phyloP scores from a whole-genome alignment of 2,888 invertebrate species.

The Acheta domesticus region DNA sequence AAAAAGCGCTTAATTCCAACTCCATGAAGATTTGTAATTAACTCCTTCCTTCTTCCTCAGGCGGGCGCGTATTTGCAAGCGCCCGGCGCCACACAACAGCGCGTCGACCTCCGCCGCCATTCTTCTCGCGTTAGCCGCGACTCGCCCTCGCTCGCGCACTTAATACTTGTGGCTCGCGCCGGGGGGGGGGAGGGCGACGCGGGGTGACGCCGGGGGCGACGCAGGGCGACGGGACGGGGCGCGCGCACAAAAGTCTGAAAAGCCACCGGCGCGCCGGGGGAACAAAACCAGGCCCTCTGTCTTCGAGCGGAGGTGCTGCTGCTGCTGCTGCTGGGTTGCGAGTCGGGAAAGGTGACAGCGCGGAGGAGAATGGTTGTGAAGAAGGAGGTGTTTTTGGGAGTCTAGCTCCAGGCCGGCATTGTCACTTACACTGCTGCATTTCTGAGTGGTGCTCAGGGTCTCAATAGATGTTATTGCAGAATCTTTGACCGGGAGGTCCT shows the following conservation, averaged over 20 bases:
- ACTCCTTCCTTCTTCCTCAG: slow-evolving; percentile 18
- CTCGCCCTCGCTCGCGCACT: not conserved
- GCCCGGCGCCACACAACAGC: not conserved
- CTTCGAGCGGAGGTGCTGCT: not conserved
- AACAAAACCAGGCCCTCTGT: not conserved
- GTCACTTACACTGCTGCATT: too few relatives aligned
- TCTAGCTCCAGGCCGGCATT: too few relatives aligned
- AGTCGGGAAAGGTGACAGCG: too few relatives aligned
- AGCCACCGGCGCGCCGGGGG: not conserved
- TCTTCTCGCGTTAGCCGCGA: not conserved
- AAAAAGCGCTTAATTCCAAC: slow-evolving; percentile 7
- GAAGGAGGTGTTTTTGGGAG: too few relatives aligned
- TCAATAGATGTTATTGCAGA: too few relatives aligned
- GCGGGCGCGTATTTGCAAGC: not conserved
- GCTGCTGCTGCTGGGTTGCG: too few relatives aligned
- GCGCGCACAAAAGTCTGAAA: not conserved
- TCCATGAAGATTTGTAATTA: not conserved
- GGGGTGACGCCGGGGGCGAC: not conserved
- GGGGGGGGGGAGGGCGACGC: not conserved
- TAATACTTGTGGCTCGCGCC: not conserved
- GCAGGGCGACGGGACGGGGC: not conserved
- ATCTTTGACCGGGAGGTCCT: too few relatives aligned
- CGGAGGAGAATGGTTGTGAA: too few relatives aligned
- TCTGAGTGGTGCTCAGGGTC: too few relatives aligned
- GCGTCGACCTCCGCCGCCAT: not conserved